phyloP scores from a whole-genome alignment of 2,113 vertebrate species.

The Porphyrio hochstetteri region DNA sequence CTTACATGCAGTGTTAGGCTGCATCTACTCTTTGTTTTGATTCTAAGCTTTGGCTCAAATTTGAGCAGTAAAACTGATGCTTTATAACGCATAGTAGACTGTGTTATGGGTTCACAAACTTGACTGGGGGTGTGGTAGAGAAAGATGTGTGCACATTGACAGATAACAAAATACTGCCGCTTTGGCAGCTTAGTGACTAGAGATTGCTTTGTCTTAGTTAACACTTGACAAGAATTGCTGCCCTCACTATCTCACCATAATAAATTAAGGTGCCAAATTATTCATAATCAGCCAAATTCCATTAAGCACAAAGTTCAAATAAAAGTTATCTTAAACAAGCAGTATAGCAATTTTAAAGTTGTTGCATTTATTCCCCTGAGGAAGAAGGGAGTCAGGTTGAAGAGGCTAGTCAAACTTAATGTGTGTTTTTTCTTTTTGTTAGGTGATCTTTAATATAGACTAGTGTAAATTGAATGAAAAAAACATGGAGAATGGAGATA shows the following conservation, averaged over 20 bases:
- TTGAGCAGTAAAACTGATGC: background rate
- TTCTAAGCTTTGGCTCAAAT: background rate
- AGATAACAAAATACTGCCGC: slow-evolving; percentile 1
- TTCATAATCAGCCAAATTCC: background rate
- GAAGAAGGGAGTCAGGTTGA: background rate
- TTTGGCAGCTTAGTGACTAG: background rate
- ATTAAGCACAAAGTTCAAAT: background rate
- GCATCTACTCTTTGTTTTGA: background rate
- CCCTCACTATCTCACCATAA: background rate
- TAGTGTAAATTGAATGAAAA: slow-evolving; percentile 12
- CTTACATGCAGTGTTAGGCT: background rate
- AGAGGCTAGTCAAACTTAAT: background rate
- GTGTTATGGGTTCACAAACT: background rate
- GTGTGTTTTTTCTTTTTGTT: background rate
- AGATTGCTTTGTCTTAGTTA: background rate
- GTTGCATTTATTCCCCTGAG: background rate
- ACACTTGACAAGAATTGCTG: background rate
- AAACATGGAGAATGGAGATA: slow-evolving; percentile 43
- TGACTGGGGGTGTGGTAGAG: background rate
- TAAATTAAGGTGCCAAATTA: background rate
- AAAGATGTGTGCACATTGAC: background rate
- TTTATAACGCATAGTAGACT: background rate
- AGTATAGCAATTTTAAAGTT: background rate
- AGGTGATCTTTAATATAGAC: background rate
- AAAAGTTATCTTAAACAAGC: background rate